A percentile compares a stretch with the other conserved stretches of the same genome.
Conservation (phyloP, 1,140 invertebrate genomes). For the Acromyrmex charruanus region DNA sequence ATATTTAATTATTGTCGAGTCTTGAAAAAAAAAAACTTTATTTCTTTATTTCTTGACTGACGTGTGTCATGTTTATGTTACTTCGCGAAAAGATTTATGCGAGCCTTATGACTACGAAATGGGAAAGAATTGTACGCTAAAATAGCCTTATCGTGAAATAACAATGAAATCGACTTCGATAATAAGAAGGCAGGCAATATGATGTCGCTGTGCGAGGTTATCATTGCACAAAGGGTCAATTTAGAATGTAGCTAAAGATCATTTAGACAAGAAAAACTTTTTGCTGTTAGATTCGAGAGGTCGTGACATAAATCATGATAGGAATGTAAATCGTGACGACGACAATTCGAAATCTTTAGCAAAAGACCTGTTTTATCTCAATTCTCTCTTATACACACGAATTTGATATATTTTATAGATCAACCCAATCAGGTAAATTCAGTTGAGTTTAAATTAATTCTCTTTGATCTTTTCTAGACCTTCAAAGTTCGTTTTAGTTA, state of each 20-base stretch:
- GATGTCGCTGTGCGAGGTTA: slow-evolving; percentile 18
- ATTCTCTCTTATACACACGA: neutral
- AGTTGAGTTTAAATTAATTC: neutral
- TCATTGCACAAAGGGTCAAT: slow-evolving; percentile 24
- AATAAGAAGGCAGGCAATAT: slow-evolving; percentile 6
- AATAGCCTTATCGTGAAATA: slow-evolving; percentile 32
- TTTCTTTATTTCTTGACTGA: neutral
- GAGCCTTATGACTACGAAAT: neutral
- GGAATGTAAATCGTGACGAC: neutral
- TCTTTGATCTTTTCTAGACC: neutral
- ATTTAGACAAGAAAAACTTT: neutral
- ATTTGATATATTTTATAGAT: neutral
- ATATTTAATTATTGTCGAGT: neutral
- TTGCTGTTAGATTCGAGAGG: neutral
- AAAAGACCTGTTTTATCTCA: neutral
- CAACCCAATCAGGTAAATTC: neutral
- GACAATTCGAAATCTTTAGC: neutral
- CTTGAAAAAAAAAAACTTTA: neutral
- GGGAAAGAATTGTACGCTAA: slow-evolving; percentile 4
- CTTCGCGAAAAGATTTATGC: slow-evolving; percentile 4
- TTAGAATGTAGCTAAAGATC: slow-evolving; percentile 13
- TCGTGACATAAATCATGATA: neutral
- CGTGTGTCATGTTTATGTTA: neutral
- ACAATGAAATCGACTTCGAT: slow-evolving; percentile 41
- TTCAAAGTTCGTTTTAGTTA: neutral